These are phyloP conservation scores for Apotomis betuletana DNA, from an alignment of 2,888 invertebrate genomes.

Conservation along the genomic window DNA sequence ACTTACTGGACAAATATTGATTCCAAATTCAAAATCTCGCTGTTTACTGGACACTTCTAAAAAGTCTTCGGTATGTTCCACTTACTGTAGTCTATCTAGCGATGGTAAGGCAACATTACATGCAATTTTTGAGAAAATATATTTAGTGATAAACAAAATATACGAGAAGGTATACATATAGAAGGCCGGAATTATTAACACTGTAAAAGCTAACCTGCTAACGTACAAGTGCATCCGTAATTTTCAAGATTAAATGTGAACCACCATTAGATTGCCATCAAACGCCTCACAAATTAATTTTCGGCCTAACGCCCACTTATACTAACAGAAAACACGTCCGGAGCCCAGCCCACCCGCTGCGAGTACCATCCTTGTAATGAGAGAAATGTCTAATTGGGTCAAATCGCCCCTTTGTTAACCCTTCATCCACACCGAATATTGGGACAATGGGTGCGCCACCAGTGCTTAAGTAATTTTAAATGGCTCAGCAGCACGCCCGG, in stretches of 20 bases:
- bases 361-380: constrained; percentile 44
- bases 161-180: too few relatives aligned
- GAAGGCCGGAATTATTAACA: too few relatives aligned
- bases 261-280: constrained; percentile 8
- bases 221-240: neutral
- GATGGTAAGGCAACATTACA: too few relatives aligned
- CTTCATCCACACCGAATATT: constrained; percentile 45
- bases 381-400: constrained; percentile 54
- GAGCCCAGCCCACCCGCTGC: constrained; percentile 43
- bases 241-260: neutral
- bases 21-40: too few relatives aligned
- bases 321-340: constrained; percentile 41
- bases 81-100: too few relatives aligned
- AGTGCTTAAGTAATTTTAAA: constrained; percentile 49
- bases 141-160: too few relatives aligned
- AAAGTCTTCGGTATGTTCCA: too few relatives aligned
- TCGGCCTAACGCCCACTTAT: constrained; percentile 42
- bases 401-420: constrained; percentile 49
- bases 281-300: constrained; percentile 43
- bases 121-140: too few relatives aligned
- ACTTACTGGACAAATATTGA: too few relatives aligned
- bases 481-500: constrained; percentile 5
- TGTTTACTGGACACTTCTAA: too few relatives aligned
- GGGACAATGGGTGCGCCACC: constrained; percentile 47
- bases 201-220: too few relatives aligned